Conservation (phyloP, 2,113 vertebrate genomes). For the Antigone vipio region DNA sequence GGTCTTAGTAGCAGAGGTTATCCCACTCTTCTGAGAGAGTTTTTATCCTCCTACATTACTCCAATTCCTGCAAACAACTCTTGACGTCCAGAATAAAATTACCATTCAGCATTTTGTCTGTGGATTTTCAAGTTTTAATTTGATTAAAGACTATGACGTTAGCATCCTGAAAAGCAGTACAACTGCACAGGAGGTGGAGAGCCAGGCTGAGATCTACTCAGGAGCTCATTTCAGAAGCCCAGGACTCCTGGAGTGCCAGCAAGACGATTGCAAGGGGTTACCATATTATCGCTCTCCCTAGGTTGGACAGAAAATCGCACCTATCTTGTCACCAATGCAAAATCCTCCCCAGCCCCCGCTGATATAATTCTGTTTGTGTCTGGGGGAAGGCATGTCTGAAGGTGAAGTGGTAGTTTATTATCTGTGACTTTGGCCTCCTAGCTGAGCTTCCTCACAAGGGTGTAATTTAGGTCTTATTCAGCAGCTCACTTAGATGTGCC, state of each 20-base stretch:
- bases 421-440: background rate
- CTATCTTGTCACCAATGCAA: background rate
- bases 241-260: background rate
- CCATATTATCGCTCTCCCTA: background rate
- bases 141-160: rapidly evolving
- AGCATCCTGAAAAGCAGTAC: background rate
- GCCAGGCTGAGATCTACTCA: background rate
- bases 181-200: background rate
- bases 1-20: background rate
- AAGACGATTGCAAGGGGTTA: background rate
- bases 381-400: background rate
- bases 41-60: background rate
- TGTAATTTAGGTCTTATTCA: background rate
- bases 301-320: background rate
- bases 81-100: background rate
- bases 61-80: background rate
- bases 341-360: background rate
- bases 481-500: background rate
- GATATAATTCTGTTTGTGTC: background rate
- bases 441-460: background rate
- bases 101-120: background rate
- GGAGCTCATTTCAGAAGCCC: background rate
- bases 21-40: background rate
- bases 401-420: background rate
- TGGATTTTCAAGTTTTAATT: background rate